phyloP scores from a whole-genome alignment of 2,797 vertebrate genomes.

The Cossypha caffra region DNA sequence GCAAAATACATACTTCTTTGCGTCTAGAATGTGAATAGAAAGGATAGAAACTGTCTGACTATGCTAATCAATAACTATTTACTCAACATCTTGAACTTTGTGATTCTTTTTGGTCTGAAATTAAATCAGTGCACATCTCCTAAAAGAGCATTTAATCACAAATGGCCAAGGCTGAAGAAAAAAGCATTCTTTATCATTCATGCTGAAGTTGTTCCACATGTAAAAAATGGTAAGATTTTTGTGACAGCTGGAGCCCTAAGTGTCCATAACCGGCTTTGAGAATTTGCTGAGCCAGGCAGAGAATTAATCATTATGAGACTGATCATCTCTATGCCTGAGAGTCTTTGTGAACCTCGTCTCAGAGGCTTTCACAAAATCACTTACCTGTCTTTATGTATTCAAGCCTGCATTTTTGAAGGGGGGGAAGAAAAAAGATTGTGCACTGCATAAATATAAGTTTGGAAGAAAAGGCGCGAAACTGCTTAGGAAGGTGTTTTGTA shows the following conservation, averaged over 20 bases:
- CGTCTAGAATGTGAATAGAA: not conserved
- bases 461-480: rapidly evolving
- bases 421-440: not conserved
- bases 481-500: not conserved
- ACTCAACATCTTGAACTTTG: not conserved
- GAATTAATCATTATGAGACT: not conserved
- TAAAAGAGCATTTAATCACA: not conserved
- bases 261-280: not conserved
- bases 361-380: not conserved
- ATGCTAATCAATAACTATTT: slow-evolving; percentile 20
- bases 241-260: not conserved
- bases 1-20: not conserved
- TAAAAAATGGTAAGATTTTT: not conserved
- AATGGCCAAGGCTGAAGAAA: not conserved
- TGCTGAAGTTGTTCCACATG: not conserved
- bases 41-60: not conserved
- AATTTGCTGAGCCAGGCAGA: not conserved
- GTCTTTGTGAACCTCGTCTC: not conserved
- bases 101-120: not conserved
- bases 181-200: not conserved
- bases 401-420: not conserved
- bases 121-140: not conserved
- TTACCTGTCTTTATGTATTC: not conserved
- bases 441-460: not conserved
- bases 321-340: not conserved